Base-by-base conservation (phyloP, 2,888 invertebrate genomes). In the Pseudeuparius sepicola region DNA sequence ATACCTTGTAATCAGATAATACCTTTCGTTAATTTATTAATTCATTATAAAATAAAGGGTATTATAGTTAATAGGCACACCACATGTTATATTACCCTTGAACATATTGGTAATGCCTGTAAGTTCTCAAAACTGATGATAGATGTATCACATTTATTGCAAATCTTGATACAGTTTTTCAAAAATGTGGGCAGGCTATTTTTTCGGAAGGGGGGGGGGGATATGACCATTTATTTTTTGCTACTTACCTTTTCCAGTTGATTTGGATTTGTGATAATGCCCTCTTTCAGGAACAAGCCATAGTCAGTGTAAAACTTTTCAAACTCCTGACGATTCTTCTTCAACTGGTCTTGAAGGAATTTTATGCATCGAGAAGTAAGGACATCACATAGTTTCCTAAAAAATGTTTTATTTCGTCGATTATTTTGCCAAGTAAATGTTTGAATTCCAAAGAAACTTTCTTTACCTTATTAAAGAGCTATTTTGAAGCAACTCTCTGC, bases 401-500 rank as follows among this genome's bases (percentile, higher is more conserved):
- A 59, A 55, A 25, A 31, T 36, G 31, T 17, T 37, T n/a, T 10
- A 14, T 14, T 3, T 32, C 14, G 6, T 29, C 12, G 5, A 20
- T 20, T 20, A 20, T 7, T 7, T 20, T 7, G 20, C 20, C 7
- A 7, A 7, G 20, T 7, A 9, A 9, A 25, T 9, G 10, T 9
- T 28, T 28, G 7, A 31, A 5, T 9, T 7, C n/a, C 6, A 6
- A 24, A 31, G 24, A 31, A 10, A 18, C 6, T 9, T 25, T 10
- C 17, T 24, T 24, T 7, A 81, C 84, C 71, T 75, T 47, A 97
- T 92, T 3, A 97, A 68, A 14, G 78, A 73, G 61, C 90, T 92
- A 54, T 97, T 94, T 64, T 97, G 97, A 30, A 97, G 67, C 39
- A 97, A 64, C 63, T 97, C 97, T 55, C 97, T 73, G 58, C 94